Evolutionary conservation across 2,113 vertebrate species (phyloP).

Genomic region (Crotalus horridus): DNA sequence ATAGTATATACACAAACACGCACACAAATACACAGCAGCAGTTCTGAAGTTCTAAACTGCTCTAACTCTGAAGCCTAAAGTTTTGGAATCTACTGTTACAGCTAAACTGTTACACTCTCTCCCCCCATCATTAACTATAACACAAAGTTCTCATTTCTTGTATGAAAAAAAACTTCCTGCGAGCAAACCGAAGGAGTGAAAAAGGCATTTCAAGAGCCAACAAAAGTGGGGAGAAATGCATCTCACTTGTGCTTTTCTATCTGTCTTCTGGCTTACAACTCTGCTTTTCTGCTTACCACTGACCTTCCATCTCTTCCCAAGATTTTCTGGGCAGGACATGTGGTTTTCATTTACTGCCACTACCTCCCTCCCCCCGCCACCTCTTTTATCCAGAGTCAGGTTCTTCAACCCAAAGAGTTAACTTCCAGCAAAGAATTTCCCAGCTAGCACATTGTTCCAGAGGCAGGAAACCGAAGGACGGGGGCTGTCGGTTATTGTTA

Average conservation of each 20-base stretch:
- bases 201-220: neutral
- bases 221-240: neutral
- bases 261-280: neutral
- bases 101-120: neutral
- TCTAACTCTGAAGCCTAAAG: neutral
- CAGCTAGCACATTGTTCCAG: neutral
- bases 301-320: neutral
- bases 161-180: too few species aligned
- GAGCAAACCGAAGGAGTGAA: neutral
- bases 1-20: neutral
- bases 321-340: neutral
- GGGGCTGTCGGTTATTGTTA: neutral
- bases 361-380: neutral
- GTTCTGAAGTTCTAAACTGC: neutral
- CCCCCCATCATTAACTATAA: neutral
- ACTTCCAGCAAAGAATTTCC: neutral
- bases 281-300: fast-evolving
- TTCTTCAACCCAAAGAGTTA: neutral
- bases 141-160: neutral
- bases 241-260: neutral
- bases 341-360: neutral
- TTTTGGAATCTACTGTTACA: neutral
- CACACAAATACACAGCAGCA: neutral
- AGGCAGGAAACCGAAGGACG: neutral
- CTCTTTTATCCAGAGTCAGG: neutral